These are phyloP conservation scores for Drosophila pandora DNA, from an alignment of 1,140 invertebrate genomes.

Conservation along the genomic window DNA sequence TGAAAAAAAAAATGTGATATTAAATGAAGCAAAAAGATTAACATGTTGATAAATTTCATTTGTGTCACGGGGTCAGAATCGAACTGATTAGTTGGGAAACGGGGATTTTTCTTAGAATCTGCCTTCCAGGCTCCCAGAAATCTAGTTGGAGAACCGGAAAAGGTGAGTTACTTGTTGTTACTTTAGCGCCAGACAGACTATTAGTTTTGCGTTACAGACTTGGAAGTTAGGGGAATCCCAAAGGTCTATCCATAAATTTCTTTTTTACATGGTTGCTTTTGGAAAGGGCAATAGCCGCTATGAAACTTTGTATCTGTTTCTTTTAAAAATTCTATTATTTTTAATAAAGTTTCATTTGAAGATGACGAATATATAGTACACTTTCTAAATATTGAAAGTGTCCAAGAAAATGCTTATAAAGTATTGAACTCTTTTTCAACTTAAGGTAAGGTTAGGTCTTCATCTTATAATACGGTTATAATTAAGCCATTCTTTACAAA, in stretches of 20 bases:
- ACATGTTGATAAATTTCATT: conserved; percentile 12
- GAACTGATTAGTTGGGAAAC: conserved; percentile 19
- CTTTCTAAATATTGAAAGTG: too few relatives aligned
- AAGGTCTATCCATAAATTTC: neutral
- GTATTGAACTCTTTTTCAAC: too few relatives aligned
- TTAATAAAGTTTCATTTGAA: too few relatives aligned
- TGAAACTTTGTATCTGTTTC: neutral
- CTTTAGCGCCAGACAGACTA: conserved; percentile 3
- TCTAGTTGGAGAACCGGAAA: conserved; percentile 16
- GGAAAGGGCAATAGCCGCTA: neutral
- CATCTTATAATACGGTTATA: too few relatives aligned
- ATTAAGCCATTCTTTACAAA: neutral
- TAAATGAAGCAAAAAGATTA: conserved; percentile 48
- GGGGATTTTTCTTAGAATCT: conserved; percentile 28
- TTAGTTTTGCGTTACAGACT: neutral
- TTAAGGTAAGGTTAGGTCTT: too few relatives aligned
- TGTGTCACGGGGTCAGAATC: conserved; percentile 20
- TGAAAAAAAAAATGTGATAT: conserved; percentile 66
- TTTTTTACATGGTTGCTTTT: neutral
- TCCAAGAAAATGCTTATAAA: too few relatives aligned
- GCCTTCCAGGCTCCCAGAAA: neutral
- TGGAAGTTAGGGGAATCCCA: conserved; percentile 8
- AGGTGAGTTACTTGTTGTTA: conserved; percentile 6
- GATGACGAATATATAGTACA: too few relatives aligned
- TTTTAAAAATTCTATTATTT: too few relatives aligned